These are phyloP conservation scores for Camponotus floridanus DNA, from an alignment of 1,140 invertebrate genomes.

Conservation along the genomic window DNA sequence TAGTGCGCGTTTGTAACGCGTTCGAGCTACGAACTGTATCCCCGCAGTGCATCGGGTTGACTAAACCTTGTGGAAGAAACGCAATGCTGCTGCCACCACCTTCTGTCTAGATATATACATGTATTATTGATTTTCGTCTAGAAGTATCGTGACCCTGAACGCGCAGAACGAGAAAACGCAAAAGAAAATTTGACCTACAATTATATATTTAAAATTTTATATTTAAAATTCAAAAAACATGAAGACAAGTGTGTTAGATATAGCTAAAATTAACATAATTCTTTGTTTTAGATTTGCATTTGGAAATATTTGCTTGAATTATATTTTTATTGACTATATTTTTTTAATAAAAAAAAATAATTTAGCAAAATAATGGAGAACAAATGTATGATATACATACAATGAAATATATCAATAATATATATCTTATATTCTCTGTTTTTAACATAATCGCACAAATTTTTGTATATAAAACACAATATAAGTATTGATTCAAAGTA, in stretches of 20 bases:
- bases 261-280: background rate
- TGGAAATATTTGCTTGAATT: background rate
- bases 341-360: background rate
- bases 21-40: background rate
- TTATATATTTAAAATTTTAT: background rate
- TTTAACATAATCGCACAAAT: background rate
- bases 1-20: background rate
- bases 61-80: slow-evolving; percentile 65
- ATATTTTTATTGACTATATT: background rate
- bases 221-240: background rate
- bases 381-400: background rate
- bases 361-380: background rate
- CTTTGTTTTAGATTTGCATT: background rate
- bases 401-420: background rate
- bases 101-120: slow-evolving; percentile 50
- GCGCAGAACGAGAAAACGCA: background rate
- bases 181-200: background rate
- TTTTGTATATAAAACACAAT: slow-evolving; percentile 12
- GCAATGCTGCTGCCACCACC: slow-evolving; percentile 67
- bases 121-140: slow-evolving; percentile 77
- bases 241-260: background rate
- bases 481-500: background rate
- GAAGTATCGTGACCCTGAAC: slow-evolving; percentile 71
- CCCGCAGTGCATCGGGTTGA: slow-evolving; percentile 67
- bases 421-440: slow-evolving; percentile 16